Evolutionary conservation across 35 echinoderm and acorn worm genomes (phyloP).

Genomic region (Apostichopus californicus): DNA sequence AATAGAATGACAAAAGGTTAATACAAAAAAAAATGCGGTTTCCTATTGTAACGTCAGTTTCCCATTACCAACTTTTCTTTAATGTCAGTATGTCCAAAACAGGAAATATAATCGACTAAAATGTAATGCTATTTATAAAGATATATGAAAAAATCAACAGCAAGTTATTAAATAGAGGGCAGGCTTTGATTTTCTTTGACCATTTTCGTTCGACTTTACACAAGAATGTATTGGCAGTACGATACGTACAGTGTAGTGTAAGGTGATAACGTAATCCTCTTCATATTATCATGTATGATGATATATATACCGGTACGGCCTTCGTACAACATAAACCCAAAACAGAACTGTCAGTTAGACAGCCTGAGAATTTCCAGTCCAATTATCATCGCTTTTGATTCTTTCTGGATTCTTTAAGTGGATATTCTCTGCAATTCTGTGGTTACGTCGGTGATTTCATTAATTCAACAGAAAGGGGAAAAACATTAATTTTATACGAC

Average conservation of each 20-base stretch:
- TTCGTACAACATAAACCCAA: conserved; percentile 2
- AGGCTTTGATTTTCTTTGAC: not conserved
- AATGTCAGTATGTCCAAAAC: too few species aligned
- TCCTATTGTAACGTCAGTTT: too few species aligned
- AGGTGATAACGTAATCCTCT: conserved; percentile 6
- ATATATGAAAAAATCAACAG: too few species aligned
- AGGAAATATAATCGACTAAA: too few species aligned
- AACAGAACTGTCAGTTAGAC: not conserved
- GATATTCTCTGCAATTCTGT: not conserved
- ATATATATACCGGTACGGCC: conserved; percentile 11
- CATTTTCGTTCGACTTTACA: not conserved
- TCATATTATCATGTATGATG: not conserved
- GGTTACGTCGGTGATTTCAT: not conserved
- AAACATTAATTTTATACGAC: conserved; percentile 10
- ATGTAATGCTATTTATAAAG: too few species aligned
- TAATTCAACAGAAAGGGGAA: not conserved
- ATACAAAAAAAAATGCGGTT: too few species aligned
- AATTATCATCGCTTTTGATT: not conserved
- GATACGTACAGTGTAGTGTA: not conserved
- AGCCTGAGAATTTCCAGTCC: conserved; percentile 4
- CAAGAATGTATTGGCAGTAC: not conserved
- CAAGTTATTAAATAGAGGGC: not conserved
- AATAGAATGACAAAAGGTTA: too few species aligned
- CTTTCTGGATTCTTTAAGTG: not conserved
- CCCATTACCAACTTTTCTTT: too few species aligned